These are phyloP conservation scores for Drepanosiphum platanoidis DNA, from an alignment of 2,888 invertebrate genomes.

Conservation along the genomic window DNA sequence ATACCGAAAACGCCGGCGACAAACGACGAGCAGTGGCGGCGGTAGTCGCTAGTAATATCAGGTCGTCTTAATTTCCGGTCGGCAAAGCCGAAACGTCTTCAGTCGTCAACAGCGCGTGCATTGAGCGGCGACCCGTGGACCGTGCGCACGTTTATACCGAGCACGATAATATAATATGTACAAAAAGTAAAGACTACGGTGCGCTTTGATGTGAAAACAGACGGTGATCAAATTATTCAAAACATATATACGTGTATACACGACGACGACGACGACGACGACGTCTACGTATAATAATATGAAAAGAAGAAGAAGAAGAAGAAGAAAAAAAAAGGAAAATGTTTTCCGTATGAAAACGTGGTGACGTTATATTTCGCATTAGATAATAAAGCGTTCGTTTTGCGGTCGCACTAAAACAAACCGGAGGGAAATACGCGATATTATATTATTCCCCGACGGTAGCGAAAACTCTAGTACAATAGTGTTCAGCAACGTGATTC, in stretches of 20 bases:
- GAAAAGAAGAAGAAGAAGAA: too few species aligned
- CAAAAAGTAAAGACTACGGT: background rate
- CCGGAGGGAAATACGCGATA: too few species aligned
- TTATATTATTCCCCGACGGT: too few species aligned
- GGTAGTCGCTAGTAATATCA: background rate
- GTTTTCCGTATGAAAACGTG: background rate
- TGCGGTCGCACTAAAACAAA: too few species aligned
- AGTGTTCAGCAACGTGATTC: too few species aligned
- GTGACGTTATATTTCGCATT: background rate
- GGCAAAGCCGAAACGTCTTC: background rate
- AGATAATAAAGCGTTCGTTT: background rate
- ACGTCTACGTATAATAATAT: too few species aligned
- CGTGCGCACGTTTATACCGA: background rate
- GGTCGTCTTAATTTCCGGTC: conserved; percentile 20
- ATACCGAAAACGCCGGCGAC: background rate
- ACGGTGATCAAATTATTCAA: background rate
- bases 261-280: too few species aligned
- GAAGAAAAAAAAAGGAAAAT: background rate
- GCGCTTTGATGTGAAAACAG: background rate
- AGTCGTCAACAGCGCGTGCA: background rate
- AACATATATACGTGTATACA: background rate
- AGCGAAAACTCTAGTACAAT: too few species aligned
- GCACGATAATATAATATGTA: background rate
- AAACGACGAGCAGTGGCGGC: background rate
- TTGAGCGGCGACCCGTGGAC: background rate